phyloP scores from a whole-genome alignment of 1,140 invertebrate species.

The Muscidifurax raptorellus region DNA sequence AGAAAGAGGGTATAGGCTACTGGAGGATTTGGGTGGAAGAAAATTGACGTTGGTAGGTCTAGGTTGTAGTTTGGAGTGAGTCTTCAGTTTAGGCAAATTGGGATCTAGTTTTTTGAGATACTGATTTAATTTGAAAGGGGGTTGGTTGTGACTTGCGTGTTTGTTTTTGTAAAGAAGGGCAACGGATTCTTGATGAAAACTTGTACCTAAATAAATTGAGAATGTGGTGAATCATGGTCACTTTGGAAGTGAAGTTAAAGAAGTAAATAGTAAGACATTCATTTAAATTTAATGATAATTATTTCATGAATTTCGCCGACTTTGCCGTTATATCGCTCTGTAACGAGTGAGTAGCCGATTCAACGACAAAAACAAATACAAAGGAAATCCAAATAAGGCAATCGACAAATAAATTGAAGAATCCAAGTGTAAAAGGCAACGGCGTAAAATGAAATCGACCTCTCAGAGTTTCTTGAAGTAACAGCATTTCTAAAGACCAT shows the following conservation, averaged over 20 bases:
- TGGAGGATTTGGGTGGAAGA: neutral
- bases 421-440: neutral
- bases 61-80: neutral
- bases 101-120: neutral
- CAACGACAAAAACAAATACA: neutral
- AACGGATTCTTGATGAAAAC: no score
- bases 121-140: neutral
- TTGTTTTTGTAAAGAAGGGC: no score
- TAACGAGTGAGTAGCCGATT: neutral
- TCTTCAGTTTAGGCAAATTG: neutral
- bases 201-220: no score
- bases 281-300: no score
- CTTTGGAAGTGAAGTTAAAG: no score
- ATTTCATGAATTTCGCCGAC: no score
- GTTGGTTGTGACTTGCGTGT: neutral
- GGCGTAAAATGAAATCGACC: neutral
- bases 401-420: neutral
- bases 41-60: neutral
- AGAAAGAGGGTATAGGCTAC: neutral
- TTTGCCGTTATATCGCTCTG: no score
- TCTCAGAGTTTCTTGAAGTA: neutral
- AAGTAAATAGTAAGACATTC: no score
- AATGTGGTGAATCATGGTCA: no score
- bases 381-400: neutral
- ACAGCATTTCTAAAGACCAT: no score